A percentile compares a stretch with the other conserved stretches of the same genome.
Conservation (phyloP, 1,140 invertebrate species). For the Caerostris darwini region DNA sequence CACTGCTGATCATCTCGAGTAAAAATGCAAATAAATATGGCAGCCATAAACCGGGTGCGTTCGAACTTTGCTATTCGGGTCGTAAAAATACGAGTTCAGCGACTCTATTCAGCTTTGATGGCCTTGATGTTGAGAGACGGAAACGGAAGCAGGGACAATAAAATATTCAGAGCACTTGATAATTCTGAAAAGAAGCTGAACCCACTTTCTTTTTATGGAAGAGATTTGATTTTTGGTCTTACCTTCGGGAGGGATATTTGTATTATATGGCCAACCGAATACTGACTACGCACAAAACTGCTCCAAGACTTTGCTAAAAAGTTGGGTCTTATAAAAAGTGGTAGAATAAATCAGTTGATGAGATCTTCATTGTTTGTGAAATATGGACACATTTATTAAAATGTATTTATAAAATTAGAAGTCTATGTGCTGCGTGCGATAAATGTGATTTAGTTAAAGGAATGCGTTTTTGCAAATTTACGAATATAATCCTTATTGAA, state of each 20-base stretch:
- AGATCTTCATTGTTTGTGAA: no score
- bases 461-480: no score
- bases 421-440: no score
- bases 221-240: constrained; percentile 53
- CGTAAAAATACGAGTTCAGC: constrained; percentile 67
- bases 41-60: constrained; percentile 55
- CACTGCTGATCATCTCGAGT: constrained; percentile 42
- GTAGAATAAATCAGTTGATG: neutral
- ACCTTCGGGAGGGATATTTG: neutral
- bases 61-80: constrained; percentile 72
- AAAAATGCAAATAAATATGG: constrained; percentile 70
- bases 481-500: no score
- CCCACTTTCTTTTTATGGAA: constrained; percentile 63
- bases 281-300: neutral
- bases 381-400: no score
- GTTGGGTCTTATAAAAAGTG: neutral
- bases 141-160: constrained; percentile 62
- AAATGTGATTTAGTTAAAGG: no score
- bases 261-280: constrained; percentile 7
- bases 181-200: constrained; percentile 71
- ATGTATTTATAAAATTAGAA: no score
- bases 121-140: constrained; percentile 47
- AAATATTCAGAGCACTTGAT: constrained; percentile 75
- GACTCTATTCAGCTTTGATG: constrained; percentile 66
- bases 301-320: neutral